Base-by-base conservation (phyloP, 2,888 invertebrate genomes). In the Synergus umbraculus region DNA sequence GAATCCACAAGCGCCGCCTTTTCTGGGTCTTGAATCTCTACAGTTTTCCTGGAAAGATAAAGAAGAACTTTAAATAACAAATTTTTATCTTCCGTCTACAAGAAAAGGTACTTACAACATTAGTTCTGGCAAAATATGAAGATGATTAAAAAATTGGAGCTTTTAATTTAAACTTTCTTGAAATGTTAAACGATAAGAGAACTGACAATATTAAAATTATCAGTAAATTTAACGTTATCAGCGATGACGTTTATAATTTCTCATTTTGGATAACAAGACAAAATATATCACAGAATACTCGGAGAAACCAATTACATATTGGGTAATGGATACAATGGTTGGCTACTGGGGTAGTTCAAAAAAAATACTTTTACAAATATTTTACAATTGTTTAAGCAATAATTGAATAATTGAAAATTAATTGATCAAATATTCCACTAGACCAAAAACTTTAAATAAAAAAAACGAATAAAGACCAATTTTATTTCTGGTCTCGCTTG, bases 1-100 rank as follows among this genome's bases (percentile, higher is more conserved):
- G 87, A 85, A 54, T 88, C 87, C n/a, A 89, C 87, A 69, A 91
- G 83, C 4, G 88, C 83, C 2, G 86, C 81, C 78, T 87, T 90
- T 54, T 90, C 88, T 29, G 85, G 84, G 7, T 87, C 86, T 29
- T 80, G 80, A 46, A 79, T 82, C 8, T 84, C 82, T 5, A 82
- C 79, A 66, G 87, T 85, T 77, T 86, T 86, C 9, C 90, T 90
- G 85, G 0, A 86, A 86, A 60, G 15, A 37, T 65, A 76, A 79
- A n/a, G 43, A 58, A 9, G 37, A 37, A 7, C 76, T 49, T 66
- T 44, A 18, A 58, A 37, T 18, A 44, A 15, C 12, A 44, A 43
- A 46, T 12, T 66, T 66, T 41, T 4, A n/a, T 65, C 8, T 18
- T 65, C 15, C 37, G 8, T 37, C 4, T 65, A 4, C 5, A 37